Base-by-base conservation (phyloP, 2,888 invertebrate genomes). In the Argyra leucocephala region DNA sequence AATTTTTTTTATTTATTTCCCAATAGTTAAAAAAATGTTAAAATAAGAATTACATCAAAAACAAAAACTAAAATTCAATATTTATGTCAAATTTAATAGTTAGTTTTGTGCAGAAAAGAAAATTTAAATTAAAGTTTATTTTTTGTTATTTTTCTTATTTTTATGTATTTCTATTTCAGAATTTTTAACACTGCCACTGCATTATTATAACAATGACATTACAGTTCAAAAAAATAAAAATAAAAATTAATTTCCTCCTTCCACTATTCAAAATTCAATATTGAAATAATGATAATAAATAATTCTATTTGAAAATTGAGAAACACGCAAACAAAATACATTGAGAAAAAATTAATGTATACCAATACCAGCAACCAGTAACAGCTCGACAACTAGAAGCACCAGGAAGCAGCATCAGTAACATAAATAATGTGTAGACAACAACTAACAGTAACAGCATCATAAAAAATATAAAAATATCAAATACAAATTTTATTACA, bases 121-220 rank as follows among this genome's bases (percentile, higher is more conserved):
- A 48, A 48, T 48, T 48, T 12, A 48, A 48, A 48, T 48, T 1
- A 15, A 48, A 48, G 48, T 18, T 48, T 48, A 18, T 48, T n/a
- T 37, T 37, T 37, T 37, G 6, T 37, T 12, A 37, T 37, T 37
- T 37, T 37, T 37, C 37, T 37, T 37, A 9, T 48, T 48, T 31
- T 31, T 5, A 7, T 48, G 18, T 18, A 18, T 12, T 48, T 48
- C 48, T 48, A 48, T n/a, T 48, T 48, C 48, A 48, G 48, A 48
- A 48, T 48, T 48, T 48, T 48, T 48, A 48, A 15, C 48, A 48
- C 48, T 48, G 12, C 10, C 15, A 15, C 5, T 48, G n/a, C 31
- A 48, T 48, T n/a, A n/a, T 48, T 48, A 48, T 48, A 48, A 48
- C 48, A 48, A 48, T 48, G 48, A 48, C 48, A 48, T 48, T 48